Evolutionary conservation across 2,113 vertebrate species (phyloP).

Genomic region (Semicossyphus pulcher): DNA sequence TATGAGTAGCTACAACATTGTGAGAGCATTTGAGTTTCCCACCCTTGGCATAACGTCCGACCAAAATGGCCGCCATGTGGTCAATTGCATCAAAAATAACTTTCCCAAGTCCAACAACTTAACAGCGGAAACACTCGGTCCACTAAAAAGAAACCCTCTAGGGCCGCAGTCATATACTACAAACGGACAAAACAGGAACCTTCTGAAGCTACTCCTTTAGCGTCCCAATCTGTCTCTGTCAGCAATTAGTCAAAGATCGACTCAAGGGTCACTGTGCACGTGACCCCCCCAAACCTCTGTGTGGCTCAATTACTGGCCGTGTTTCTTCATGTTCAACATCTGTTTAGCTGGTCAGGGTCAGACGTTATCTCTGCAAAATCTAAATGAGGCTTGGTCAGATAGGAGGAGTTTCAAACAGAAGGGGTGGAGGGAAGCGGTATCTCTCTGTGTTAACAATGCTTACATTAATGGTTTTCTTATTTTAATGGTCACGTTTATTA

Average conservation of each 20-base stretch:
- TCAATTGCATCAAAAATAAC: too few relatives aligned
- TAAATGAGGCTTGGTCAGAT: conserved; percentile 33
- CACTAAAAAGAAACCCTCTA: not conserved
- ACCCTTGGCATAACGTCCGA: too few relatives aligned
- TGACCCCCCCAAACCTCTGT: conserved; percentile 25
- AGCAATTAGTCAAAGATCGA: conserved; percentile 59
- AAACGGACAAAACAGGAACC: conserved; percentile 14
- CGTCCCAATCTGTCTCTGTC: conserved; percentile 50
- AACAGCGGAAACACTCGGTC: too few relatives aligned
- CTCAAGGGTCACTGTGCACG: conserved; percentile 41
- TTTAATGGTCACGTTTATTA: too few relatives aligned
- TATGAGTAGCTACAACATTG: too few relatives aligned
- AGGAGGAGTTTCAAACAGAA: conserved; percentile 27
- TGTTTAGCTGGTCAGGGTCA: conserved; percentile 67
- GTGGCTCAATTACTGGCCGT: conserved; percentile 45
- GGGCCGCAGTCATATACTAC: conserved; percentile 6
- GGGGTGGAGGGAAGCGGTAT: conserved; percentile 15
- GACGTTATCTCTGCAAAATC: conserved; percentile 57
- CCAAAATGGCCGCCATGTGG: too few relatives aligned
- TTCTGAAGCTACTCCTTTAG: conserved; percentile 26
- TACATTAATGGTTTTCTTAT: not conserved
- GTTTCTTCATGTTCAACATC: conserved; percentile 70
- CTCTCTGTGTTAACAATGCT: not conserved
- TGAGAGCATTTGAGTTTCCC: too few relatives aligned
- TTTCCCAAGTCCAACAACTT: too few relatives aligned